Evolutionary conservation across 2,888 invertebrate species (phyloP).

Genomic region (Dryocosmus kuriphilus): DNA sequence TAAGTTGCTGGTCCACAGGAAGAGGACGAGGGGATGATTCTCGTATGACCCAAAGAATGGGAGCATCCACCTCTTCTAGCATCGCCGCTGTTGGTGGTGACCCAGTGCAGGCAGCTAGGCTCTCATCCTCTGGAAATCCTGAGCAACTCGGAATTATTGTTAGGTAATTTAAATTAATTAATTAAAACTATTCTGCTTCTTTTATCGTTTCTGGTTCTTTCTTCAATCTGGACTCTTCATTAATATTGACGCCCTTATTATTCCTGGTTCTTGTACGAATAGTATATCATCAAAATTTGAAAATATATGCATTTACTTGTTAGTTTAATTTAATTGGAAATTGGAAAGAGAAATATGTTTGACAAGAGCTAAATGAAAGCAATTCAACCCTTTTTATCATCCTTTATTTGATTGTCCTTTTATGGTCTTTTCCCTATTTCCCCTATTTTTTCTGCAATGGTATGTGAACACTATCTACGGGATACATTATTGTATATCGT

Average conservation of each 20-base stretch:
- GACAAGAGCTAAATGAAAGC: too few species aligned
- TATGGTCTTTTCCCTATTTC: neutral
- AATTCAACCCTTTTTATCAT: neutral
- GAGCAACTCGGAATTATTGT: constrained; percentile 75
- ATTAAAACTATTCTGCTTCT: constrained; percentile 2
- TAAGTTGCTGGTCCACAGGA: constrained; percentile 73
- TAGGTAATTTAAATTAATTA: too few species aligned
- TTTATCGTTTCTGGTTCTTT: neutral
- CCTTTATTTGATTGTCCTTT: neutral
- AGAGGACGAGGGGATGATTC: constrained; percentile 73
- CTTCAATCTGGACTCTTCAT: neutral
- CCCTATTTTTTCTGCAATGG: neutral
- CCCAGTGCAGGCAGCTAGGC: constrained; percentile 75
- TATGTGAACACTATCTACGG: neutral
- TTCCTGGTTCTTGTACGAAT: too few species aligned
- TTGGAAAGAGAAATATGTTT: too few species aligned
- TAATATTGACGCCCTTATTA: too few species aligned
- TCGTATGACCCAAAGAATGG: constrained; percentile 77
- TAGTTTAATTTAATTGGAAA: neutral
- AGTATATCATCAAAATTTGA: too few species aligned
- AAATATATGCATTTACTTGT: too few species aligned
- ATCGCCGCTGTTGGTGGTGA: constrained; percentile 76
- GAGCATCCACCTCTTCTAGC: constrained; percentile 77
- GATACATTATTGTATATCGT: constrained; percentile 52
- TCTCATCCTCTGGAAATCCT: constrained; percentile 73